Evolutionary conservation across 2,113 vertebrate species (phyloP).

Genomic region (Alectura lathami): DNA sequence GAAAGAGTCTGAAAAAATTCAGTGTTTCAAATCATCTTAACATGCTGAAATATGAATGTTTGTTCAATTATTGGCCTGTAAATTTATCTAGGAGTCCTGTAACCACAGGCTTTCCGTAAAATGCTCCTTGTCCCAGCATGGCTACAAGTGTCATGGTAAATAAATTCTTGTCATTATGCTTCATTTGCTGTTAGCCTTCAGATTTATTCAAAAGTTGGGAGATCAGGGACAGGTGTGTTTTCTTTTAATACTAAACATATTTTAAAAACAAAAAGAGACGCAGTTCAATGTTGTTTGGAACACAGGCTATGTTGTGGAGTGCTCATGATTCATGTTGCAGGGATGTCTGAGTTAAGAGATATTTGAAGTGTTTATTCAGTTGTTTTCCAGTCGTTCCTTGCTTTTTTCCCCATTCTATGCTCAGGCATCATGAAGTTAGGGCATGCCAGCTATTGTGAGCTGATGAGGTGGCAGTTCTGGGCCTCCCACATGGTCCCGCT

Average conservation of each 20-base stretch:
- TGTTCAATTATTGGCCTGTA: background rate
- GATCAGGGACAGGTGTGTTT: background rate
- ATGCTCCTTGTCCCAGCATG: background rate
- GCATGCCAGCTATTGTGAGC: background rate
- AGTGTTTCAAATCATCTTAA: background rate
- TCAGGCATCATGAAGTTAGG: background rate
- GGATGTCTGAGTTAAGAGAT: background rate
- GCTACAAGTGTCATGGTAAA: background rate
- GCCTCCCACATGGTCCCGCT: background rate
- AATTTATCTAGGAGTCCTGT: background rate
- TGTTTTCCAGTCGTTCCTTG: background rate
- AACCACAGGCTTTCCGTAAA: background rate
- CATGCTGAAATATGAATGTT: background rate
- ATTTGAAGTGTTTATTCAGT: background rate
- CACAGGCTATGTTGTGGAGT: background rate
- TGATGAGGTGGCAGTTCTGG: background rate
- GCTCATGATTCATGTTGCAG: background rate
- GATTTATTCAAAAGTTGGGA: background rate
- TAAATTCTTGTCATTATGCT: background rate
- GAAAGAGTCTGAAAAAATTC: background rate
- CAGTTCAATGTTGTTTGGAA: background rate
- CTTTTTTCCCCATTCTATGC: background rate
- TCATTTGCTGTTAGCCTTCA: background rate
- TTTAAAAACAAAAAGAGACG: background rate
- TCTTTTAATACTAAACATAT: background rate